These are phyloP conservation scores for Aethes cnicana DNA, from an alignment of 2,888 invertebrate genomes.

Conservation along the genomic window DNA sequence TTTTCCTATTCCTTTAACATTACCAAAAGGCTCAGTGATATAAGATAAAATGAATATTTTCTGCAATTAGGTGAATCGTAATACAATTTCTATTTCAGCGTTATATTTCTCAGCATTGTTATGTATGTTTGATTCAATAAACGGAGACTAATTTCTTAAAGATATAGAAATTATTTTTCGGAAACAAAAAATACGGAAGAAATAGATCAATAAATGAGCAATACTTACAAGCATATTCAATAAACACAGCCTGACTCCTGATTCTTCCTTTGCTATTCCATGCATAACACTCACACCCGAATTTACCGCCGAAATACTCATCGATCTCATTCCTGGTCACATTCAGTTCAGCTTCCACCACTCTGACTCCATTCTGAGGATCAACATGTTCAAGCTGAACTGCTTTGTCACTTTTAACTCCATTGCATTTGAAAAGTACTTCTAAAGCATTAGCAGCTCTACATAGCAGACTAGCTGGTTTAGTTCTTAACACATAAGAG, in stretches of 20 bases:
- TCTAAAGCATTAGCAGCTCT: slow-evolving; percentile 95
- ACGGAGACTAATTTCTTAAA: no score
- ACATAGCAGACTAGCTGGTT: slow-evolving; percentile 93
- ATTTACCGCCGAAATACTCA: slow-evolving; percentile 90
- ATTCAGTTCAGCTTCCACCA: slow-evolving; percentile 89
- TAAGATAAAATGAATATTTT: no score
- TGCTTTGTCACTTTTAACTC: slow-evolving; percentile 78
- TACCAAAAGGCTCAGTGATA: no score
- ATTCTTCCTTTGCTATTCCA: slow-evolving; percentile 90
- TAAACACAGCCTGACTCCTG: slow-evolving; percentile 88
- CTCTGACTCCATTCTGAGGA: slow-evolving; percentile 89
- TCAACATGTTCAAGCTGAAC: slow-evolving; percentile 89
- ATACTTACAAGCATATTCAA: slow-evolving; percentile 94
- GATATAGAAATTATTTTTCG: no score
- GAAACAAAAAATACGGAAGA: no score
- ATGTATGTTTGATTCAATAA: no score
- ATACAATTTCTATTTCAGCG: no score
- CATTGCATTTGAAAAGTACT: slow-evolving; percentile 91
- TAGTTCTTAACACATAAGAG: slow-evolving; percentile 93
- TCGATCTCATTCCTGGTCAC: slow-evolving; percentile 91
- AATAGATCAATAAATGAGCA: background rate
- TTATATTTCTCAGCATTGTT: no score
- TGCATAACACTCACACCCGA: slow-evolving; percentile 93
- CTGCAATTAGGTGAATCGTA: no score
- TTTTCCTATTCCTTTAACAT: no score